Conservation (phyloP, 2,888 invertebrate species). For the Bhutanitis thaidina region DNA sequence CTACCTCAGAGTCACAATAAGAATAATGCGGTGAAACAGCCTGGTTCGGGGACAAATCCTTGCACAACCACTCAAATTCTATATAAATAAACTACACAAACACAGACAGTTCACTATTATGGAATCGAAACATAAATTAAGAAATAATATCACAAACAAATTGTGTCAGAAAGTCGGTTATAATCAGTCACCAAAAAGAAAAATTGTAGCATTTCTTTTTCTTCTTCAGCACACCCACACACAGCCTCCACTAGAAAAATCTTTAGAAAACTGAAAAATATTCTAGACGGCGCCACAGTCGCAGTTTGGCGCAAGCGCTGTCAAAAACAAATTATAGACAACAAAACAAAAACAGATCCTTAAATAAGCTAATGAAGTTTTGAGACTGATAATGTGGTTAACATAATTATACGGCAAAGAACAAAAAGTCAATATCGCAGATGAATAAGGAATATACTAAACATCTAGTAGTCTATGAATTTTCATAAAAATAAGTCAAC, state of each 20-base stretch:
- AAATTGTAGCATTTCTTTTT: conserved; percentile 63
- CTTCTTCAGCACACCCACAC: conserved; percentile 43
- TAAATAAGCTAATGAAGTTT: no score
- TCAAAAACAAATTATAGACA: conserved; percentile 29
- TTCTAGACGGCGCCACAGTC: conserved; percentile 40
- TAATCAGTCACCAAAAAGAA: conserved; percentile 46
- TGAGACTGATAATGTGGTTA: no score
- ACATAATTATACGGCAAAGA: no score
- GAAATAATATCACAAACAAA: conserved; percentile 45
- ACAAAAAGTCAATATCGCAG: no score
- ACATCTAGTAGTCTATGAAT: no score
- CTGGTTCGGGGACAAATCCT: conserved; percentile 52
- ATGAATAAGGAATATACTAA: no score
- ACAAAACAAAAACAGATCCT: no score
- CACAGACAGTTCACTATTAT: conserved; percentile 49
- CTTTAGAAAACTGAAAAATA: conserved; percentile 62
- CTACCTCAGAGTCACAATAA: conserved; percentile 22
- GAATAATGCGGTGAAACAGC: conserved; percentile 10
- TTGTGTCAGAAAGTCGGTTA: conserved; percentile 63
- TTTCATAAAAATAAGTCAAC: no score
- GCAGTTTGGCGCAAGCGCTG: conserved; percentile 56
- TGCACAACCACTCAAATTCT: conserved; percentile 63
- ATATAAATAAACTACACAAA: conserved; percentile 57
- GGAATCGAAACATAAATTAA: conserved; percentile 40
- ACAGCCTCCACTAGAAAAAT: conserved; percentile 60